Conservation (phyloP, 2,797 vertebrate species). For the Molothrus aeneus region DNA sequence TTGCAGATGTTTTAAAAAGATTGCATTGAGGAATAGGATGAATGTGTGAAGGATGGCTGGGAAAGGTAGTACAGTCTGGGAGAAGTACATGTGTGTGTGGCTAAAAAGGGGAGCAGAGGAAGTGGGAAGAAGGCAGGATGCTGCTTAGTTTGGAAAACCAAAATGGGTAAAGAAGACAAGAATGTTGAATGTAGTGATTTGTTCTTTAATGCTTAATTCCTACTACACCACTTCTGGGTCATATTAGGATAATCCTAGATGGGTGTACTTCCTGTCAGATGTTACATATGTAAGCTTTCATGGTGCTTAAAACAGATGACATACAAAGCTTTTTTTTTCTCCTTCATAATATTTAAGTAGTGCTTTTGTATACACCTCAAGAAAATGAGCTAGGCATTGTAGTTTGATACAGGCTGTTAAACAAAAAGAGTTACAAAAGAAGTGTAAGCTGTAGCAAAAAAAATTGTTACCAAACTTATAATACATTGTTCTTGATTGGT, state of each 20-base stretch:
- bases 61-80: background rate
- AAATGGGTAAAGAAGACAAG: background rate
- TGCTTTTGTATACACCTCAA: background rate
- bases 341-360: background rate
- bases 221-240: accelerated
- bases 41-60: background rate
- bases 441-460: background rate
- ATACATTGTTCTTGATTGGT: slow-evolving; percentile 7
- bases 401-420: background rate
- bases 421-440: background rate
- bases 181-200: background rate
- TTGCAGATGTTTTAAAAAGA: background rate
- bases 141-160: background rate
- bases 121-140: background rate
- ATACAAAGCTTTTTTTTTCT: background rate
- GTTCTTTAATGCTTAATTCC: background rate
- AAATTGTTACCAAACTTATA: background rate
- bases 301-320: background rate
- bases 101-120: background rate
- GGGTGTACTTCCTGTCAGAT: background rate
- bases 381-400: background rate
- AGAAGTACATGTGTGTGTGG: background rate
- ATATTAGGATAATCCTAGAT: background rate
- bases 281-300: background rate
- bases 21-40: background rate